Evolutionary conservation across 2,797 vertebrate genomes (phyloP), one percentile per base, ranked within the genome.

Genomic region (Yasuhikotakia modesta): DNA sequence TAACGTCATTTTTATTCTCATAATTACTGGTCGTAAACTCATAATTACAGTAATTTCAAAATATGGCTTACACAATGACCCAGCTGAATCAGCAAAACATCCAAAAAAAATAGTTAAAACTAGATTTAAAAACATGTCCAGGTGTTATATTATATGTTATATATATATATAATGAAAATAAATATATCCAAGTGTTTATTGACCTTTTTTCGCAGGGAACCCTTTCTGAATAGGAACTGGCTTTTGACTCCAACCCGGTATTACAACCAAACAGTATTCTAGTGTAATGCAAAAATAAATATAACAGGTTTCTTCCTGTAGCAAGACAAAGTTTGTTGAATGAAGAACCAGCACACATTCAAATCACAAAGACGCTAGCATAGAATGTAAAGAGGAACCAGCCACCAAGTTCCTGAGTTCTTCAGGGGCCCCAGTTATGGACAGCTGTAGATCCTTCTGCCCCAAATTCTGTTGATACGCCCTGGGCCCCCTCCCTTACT

Each of bases 381-480:
- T 2, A 14, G 57, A 67, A 67, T 4, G 13, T 58, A 32, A 81
- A 77, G 32, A 52, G 4, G 24, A 22, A 57, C 43, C 68, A 16
- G 17, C 17, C 39, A 35, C 16, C 7, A 66, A 14, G 11, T 27
- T 11, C 22, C 8, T 17, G 45, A 70, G 58, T 65, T 46, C 8
- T 43, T 68, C 6, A 75, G 24, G 27, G 76, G n/a, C 14, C 43
- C 30, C 21, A 57, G 45, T n/a, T 61, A 57, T 27, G 27, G 66
- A 75, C 60, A 67, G 32, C 53, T 58, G 66, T 73, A 77, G 53
- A 61, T 70, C 46, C 16, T 63, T 78, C 52, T n/a, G 55, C 53
- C 65, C 64, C 24, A 60, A 69, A 60, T 69, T 76, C 22, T 67
- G 71, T 43, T 32, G 27, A 63, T 53, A 71, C 43, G 35, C 43